phyloP scores from a whole-genome alignment of 2,113 vertebrate genomes.

The Nyctereutes procyonoides region DNA sequence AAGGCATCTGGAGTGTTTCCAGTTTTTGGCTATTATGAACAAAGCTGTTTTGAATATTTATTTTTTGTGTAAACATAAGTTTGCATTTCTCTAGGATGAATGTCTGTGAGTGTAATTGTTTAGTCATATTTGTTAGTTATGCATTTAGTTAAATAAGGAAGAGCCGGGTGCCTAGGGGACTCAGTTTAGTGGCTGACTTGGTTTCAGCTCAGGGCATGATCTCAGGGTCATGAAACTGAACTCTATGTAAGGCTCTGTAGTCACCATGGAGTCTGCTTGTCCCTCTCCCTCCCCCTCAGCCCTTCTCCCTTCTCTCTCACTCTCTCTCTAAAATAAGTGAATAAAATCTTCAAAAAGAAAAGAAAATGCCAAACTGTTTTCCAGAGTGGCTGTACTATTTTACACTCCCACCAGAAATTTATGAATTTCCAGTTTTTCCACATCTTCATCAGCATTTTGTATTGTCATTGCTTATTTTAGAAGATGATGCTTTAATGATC shows the following conservation, averaged over 20 bases:
- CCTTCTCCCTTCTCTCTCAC: too few species aligned
- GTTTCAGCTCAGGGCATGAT: too few species aligned
- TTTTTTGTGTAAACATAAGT: conserved; percentile 7
- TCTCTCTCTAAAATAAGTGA: too few species aligned
- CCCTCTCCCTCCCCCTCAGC: too few species aligned
- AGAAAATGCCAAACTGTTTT: conserved; percentile 32
- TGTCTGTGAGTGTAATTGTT: neutral
- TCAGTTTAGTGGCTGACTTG: neutral
- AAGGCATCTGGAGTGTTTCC: neutral
- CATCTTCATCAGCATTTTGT: neutral
- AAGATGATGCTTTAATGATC: neutral
- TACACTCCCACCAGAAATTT: neutral
- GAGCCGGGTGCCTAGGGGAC: neutral
- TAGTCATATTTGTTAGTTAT: neutral
- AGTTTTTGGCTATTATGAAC: conserved; percentile 21
- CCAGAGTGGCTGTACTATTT: neutral
- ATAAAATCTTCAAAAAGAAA: neutral
- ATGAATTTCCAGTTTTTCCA: neutral
- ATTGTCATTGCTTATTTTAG: conserved; percentile 10
- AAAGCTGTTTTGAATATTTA: neutral
- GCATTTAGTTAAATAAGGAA: conserved; percentile 48
- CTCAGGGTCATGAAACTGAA: too few species aligned
- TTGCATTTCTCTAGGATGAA: conserved; percentile 22
- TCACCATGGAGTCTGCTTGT: too few species aligned
- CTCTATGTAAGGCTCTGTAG: too few species aligned